Conservation (phyloP, 2,888 invertebrate species). For the Drosophila putrida region DNA sequence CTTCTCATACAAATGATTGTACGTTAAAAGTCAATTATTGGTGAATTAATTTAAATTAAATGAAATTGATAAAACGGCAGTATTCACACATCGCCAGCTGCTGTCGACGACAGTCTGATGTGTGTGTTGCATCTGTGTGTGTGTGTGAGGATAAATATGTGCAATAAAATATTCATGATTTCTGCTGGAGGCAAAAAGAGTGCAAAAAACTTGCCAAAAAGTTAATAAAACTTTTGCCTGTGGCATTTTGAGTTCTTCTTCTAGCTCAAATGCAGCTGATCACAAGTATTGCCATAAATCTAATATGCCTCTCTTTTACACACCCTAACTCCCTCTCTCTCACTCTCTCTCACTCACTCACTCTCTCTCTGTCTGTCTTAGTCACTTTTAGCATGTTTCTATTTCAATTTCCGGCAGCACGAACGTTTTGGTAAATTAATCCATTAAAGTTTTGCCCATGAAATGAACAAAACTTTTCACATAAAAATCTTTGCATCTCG, state of each 20-base stretch:
- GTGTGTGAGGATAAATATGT: constrained; percentile 28
- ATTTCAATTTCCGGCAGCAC: constrained; percentile 75
- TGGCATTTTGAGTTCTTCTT: constrained; percentile 37
- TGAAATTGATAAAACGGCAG: constrained; percentile 64
- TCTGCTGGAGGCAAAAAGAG: constrained; percentile 19
- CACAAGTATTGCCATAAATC: constrained; percentile 69
- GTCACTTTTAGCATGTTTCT: constrained; percentile 41
- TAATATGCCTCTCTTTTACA: constrained; percentile 20
- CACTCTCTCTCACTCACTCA: neutral
- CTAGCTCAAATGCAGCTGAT: constrained; percentile 57
- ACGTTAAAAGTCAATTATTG: constrained; percentile 78
- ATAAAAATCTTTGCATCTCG: constrained; percentile 60
- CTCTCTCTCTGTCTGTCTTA: constrained; percentile 9
- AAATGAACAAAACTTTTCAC: constrained; percentile 76
- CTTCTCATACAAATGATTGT: constrained; percentile 65
- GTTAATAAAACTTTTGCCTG: constrained; percentile 60
- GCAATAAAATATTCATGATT: constrained; percentile 74
- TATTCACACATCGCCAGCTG: constrained; percentile 57
- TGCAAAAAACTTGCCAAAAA: constrained; percentile 58
- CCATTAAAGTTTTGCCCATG: constrained; percentile 77
- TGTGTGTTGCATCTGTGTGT: constrained; percentile 1
- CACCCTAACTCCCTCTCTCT: neutral
- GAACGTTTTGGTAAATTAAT: constrained; percentile 76
- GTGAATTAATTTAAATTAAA: constrained; percentile 76
- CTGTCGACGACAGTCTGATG: constrained; percentile 30